Evolutionary conservation across 2,113 vertebrate species (phyloP).

Genomic region (Melospiza melodia): DNA sequence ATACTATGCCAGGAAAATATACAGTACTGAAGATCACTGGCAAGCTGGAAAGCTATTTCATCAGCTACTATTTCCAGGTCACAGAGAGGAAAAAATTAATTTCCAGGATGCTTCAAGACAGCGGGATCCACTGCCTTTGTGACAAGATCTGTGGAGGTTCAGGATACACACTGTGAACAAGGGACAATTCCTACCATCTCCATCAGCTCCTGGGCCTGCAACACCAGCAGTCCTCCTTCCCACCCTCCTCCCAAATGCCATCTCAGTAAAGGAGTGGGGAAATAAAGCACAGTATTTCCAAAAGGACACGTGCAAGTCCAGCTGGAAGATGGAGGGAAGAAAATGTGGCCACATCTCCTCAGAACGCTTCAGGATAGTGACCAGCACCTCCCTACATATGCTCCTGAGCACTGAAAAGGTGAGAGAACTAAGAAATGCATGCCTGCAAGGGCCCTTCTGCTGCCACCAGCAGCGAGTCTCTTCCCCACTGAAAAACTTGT

Average conservation of each 20-base stretch:
- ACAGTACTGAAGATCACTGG: background rate
- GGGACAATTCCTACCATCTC: background rate
- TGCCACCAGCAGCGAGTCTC: background rate
- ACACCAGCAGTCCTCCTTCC: background rate
- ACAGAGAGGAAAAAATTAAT: conserved; percentile 9
- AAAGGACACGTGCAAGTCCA: background rate
- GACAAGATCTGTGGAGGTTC: background rate
- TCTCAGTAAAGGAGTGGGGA: rapidly evolving
- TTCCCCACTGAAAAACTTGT: background rate
- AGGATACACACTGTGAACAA: background rate
- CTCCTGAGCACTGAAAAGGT: background rate
- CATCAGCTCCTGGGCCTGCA: background rate
- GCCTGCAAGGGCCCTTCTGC: background rate
- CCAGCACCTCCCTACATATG: background rate
- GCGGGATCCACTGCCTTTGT: background rate
- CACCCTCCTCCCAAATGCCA: background rate
- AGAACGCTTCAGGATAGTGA: background rate
- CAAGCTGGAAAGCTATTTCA: conserved; percentile 30
- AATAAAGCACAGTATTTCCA: background rate
- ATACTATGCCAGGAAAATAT: background rate
- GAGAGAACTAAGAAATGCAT: background rate
- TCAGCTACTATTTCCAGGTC: conserved; percentile 56
- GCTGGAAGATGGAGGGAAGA: background rate
- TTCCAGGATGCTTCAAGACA: conserved; percentile 20
- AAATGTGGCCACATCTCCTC: background rate